Conservation (phyloP, 2,888 invertebrate species). For the Troides aeacus region DNA sequence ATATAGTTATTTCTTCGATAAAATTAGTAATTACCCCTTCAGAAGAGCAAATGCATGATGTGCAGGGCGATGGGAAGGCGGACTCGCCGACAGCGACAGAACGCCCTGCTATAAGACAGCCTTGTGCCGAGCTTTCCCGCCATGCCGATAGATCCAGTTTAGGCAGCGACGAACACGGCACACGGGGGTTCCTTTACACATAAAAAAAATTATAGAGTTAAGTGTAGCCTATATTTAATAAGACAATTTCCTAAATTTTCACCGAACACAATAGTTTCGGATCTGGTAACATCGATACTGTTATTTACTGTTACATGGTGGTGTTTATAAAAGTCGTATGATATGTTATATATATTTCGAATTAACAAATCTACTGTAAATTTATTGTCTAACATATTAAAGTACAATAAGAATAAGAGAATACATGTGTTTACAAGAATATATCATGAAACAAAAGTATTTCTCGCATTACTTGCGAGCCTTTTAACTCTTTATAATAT, state of each 20-base stretch:
- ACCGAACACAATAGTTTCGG: background rate
- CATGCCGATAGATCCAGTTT: conserved; percentile 90
- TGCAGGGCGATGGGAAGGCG: conserved; percentile 94
- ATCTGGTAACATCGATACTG: no score
- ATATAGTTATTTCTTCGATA: background rate
- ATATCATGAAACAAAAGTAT: no score
- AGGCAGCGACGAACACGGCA: conserved; percentile 90
- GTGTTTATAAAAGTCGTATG: no score
- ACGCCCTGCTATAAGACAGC: conserved; percentile 90
- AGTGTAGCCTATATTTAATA: no score
- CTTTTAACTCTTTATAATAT: no score
- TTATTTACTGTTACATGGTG: no score
- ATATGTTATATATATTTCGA: no score
- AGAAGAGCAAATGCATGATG: conserved; percentile 91
- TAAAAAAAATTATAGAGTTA: background rate
- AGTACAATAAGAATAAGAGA: no score
- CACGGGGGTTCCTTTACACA: conserved; percentile 86
- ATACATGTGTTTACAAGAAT: no score
- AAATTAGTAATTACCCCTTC: conserved; percentile 86
- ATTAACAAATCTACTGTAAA: no score
- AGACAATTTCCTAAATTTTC: background rate
- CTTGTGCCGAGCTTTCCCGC: conserved; percentile 88
- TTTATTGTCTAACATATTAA: no score
- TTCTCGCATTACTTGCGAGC: no score
- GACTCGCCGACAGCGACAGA: conserved; percentile 90